Conservation (phyloP, 2,888 invertebrate genomes). For the Eugnorisma glareosa region DNA sequence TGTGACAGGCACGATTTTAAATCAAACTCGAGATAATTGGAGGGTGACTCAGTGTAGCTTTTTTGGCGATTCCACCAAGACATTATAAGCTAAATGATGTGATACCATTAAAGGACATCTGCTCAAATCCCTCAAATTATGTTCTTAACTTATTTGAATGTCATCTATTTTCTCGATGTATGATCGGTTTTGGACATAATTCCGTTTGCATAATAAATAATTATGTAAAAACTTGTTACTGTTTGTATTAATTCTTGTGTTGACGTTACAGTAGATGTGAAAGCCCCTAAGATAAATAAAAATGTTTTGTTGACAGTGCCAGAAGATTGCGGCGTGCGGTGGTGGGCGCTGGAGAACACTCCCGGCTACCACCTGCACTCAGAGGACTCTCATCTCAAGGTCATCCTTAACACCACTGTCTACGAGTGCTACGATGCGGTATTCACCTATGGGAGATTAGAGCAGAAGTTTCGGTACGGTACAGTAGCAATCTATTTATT, state of each 20-base stretch:
- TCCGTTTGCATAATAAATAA: not conserved
- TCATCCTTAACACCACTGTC: slow-evolving; percentile 91
- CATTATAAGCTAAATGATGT: not conserved
- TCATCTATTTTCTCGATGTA: not conserved
- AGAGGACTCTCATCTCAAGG: slow-evolving; percentile 90
- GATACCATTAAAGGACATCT: not conserved
- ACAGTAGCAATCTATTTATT: not conserved
- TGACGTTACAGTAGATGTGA: not conserved
- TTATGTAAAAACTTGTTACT: not conserved
- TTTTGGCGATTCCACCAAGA: not conserved
- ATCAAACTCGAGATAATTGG: not conserved
- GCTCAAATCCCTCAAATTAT: not conserved
- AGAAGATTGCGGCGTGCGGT: slow-evolving; percentile 89
- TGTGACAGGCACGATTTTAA: not conserved
- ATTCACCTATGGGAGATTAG: slow-evolving; percentile 72
- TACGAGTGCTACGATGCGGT: slow-evolving; percentile 92
- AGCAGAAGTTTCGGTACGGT: slow-evolving; percentile 76
- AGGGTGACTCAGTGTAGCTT: slow-evolving; percentile 1
- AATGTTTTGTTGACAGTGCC: slow-evolving; percentile 71
- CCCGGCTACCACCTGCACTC: slow-evolving; percentile 94
- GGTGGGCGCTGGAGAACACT: slow-evolving; percentile 94
- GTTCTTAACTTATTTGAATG: not conserved
- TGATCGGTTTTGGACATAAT: not conserved
- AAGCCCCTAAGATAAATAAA: not conserved
- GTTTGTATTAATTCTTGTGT: not conserved